Evolutionary conservation across 2,797 vertebrate genomes (phyloP).

Genomic region (Myotis daubentonii): DNA sequence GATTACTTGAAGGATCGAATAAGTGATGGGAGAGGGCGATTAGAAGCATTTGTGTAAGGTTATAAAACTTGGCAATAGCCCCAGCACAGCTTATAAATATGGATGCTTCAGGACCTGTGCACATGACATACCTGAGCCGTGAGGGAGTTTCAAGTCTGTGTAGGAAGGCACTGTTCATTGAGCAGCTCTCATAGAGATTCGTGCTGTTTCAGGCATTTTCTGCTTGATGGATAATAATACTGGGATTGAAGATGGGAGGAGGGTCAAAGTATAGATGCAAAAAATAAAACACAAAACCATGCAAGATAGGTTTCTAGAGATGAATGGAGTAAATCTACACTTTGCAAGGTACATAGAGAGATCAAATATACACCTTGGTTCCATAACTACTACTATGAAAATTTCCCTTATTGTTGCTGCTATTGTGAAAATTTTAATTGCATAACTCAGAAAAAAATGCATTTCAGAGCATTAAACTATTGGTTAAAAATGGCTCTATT

Average conservation of each 20-base stretch:
- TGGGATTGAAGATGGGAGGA: background rate
- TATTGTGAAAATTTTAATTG: background rate
- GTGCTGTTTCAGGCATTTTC: background rate
- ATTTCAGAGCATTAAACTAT: background rate
- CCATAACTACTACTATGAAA: background rate
- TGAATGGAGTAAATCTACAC: background rate
- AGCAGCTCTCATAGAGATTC: background rate
- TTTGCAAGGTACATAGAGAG: background rate
- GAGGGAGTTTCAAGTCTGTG: background rate
- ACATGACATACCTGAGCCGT: background rate
- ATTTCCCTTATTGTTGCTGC: background rate
- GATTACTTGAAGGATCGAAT: background rate
- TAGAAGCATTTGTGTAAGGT: background rate
- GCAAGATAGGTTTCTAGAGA: background rate
- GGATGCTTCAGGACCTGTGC: background rate
- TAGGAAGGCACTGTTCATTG: background rate
- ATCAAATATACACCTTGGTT: background rate
- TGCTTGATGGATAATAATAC: background rate
- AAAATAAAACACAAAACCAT: background rate
- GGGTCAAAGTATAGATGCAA: background rate
- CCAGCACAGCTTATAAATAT: background rate
- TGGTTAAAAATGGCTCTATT: slow-evolving; percentile 17
- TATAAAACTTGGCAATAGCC: background rate
- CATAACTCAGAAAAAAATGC: background rate
- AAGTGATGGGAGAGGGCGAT: background rate